phyloP scores from a whole-genome alignment of 2,888 invertebrate genomes.

The Dorcus parallelipipedus region DNA sequence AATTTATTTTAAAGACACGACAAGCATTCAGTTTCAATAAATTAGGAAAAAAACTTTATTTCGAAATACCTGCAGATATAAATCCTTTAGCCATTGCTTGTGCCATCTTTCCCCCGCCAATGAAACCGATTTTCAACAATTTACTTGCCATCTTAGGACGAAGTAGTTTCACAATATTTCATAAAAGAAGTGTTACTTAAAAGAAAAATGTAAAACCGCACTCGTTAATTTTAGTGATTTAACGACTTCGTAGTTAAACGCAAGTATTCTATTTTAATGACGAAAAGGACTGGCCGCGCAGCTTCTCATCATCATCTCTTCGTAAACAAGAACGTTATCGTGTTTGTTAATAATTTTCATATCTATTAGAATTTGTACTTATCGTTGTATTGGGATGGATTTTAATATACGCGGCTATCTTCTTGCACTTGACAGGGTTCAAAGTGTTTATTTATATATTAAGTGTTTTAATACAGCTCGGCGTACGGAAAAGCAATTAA shows the following conservation, averaged over 20 bases:
- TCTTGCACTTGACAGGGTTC: not conserved
- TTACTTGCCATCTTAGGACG: slow-evolving; percentile 37
- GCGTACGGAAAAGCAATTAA: too few relatives aligned
- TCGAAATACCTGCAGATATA: slow-evolving; percentile 70
- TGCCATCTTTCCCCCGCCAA: slow-evolving; percentile 90
- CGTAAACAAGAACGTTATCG: too few relatives aligned
- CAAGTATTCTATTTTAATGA: too few relatives aligned
- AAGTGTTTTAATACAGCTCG: too few relatives aligned
- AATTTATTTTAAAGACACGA: not conserved
- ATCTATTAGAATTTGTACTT: slow-evolving; percentile 1
- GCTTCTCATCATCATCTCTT: too few relatives aligned
- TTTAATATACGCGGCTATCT: not conserved
- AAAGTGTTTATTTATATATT: not conserved
- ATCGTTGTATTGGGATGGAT: not conserved
- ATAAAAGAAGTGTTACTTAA: too few relatives aligned
- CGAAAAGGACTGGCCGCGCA: too few relatives aligned
- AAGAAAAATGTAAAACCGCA: too few relatives aligned
- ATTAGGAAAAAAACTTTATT: not conserved
- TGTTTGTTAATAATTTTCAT: not conserved
- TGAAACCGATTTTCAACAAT: slow-evolving; percentile 78
- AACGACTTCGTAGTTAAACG: too few relatives aligned
- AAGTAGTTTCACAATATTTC: too few relatives aligned
- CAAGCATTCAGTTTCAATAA: not conserved
- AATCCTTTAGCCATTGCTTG: slow-evolving; percentile 89
- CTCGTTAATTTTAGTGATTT: too few relatives aligned